Conservation (phyloP, 2,113 vertebrate genomes). For the Nerophis lumbriciformis region DNA sequence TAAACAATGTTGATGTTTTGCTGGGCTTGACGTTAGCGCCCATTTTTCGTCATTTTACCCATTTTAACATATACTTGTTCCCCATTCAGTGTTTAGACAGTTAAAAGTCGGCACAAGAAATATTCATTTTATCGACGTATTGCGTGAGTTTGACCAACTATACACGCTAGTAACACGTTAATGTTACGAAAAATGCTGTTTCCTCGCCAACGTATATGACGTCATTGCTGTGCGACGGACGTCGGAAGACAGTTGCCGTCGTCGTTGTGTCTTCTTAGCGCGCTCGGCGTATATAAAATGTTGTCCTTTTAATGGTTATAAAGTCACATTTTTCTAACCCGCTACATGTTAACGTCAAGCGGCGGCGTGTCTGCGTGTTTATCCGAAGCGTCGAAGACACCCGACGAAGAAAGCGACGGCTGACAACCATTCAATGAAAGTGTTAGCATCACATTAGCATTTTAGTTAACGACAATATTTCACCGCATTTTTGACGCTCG, state of each 20-base stretch:
- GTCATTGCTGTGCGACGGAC: constrained; percentile 36
- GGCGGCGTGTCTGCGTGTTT: neutral
- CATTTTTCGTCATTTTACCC: too few relatives aligned
- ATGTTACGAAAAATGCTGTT: neutral
- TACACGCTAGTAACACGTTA: too few relatives aligned
- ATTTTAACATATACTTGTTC: too few relatives aligned
- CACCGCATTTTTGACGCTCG: constrained; percentile 3
- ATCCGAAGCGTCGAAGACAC: constrained; percentile 24
- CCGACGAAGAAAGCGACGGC: constrained; percentile 31
- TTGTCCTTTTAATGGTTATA: too few relatives aligned
- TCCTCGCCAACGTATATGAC: constrained; percentile 19
- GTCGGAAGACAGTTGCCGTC: neutral
- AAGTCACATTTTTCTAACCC: neutral
- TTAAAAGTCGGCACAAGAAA: too few relatives aligned
- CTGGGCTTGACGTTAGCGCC: too few relatives aligned
- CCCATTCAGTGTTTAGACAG: too few relatives aligned
- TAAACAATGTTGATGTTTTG: too few relatives aligned
- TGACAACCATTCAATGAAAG: constrained; percentile 66
- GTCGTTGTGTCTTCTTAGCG: neutral
- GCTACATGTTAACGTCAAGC: too few relatives aligned
- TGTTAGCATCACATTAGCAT: constrained; percentile 46
- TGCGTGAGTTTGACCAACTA: too few relatives aligned
- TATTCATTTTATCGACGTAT: too few relatives aligned
- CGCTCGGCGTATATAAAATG: too few relatives aligned
- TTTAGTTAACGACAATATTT: constrained; percentile 8